A percentile compares a stretch with the other conserved stretches of the same genome.
These are phyloP conservation scores for Criorhina ranunculi DNA, from an alignment of 2,888 invertebrate genomes.

Conservation along the genomic window DNA sequence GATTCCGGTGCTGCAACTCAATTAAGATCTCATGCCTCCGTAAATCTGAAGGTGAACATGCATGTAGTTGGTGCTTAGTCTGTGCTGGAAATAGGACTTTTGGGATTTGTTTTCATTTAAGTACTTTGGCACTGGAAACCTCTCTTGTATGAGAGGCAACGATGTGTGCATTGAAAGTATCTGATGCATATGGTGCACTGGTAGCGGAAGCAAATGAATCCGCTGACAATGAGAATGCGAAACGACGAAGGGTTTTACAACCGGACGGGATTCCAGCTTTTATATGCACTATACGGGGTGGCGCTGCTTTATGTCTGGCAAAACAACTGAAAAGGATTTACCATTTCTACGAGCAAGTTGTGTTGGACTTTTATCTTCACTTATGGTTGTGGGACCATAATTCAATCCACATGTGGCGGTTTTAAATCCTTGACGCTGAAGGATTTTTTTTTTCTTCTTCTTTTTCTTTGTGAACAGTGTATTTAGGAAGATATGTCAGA, in stretches of 20 bases:
- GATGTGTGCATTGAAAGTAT: slow-evolving; percentile 1
- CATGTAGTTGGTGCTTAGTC: slow-evolving; percentile 8
- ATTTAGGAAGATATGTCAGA: slow-evolving; percentile 27
- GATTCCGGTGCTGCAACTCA: slow-evolving; percentile 59
- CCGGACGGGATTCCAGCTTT: slow-evolving; percentile 58
- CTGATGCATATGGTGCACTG: slow-evolving; percentile 7
- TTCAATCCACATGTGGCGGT: slow-evolving; percentile 58
- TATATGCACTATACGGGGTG: slow-evolving; percentile 27
- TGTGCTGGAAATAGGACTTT: slow-evolving; percentile 32
- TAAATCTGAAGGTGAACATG: slow-evolving; percentile 41
- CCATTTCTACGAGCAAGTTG: too few relatives aligned
- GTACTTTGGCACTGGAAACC: slow-evolving; percentile 10
- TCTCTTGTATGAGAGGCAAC: not conserved
- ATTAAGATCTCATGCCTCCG: slow-evolving; percentile 46
- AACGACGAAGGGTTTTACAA: slow-evolving; percentile 46
- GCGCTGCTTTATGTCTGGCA: slow-evolving; percentile 24
- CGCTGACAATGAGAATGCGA: slow-evolving; percentile 35
- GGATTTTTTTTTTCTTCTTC: slow-evolving; percentile 20
- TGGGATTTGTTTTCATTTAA: slow-evolving; percentile 46
- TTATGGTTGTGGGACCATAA: slow-evolving; percentile 38
- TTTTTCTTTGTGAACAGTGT: slow-evolving; percentile 12
- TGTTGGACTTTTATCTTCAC: slow-evolving; percentile 13
- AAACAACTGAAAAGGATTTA: slow-evolving; percentile 29
- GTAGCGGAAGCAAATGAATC: slow-evolving; percentile 12
- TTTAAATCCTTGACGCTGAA: slow-evolving; percentile 38